These are phyloP conservation scores for Centropristis striata DNA, from an alignment of 2,113 vertebrate species.

Conservation along the genomic window DNA sequence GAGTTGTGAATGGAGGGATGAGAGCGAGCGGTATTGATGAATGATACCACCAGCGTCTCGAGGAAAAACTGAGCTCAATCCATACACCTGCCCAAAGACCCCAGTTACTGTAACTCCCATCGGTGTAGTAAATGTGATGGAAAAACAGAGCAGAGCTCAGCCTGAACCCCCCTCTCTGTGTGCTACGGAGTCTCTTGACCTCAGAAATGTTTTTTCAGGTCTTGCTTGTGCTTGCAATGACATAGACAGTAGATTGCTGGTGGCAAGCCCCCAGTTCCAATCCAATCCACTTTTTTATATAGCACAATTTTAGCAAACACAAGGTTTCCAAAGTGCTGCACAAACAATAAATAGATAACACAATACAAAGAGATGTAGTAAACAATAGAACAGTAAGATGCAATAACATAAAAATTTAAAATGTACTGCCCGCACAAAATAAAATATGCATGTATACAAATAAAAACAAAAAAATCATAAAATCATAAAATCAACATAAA, in stretches of 20 bases:
- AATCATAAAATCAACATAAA: too few relatives aligned
- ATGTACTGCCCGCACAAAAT: too few relatives aligned
- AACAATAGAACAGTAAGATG: too few relatives aligned
- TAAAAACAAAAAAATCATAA: too few relatives aligned
- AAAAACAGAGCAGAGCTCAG: neutral
- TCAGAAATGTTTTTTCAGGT: constrained; percentile 3
- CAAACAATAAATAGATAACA: too few relatives aligned
- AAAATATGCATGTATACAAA: too few relatives aligned
- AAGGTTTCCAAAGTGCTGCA: too few relatives aligned
- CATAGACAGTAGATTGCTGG: neutral
- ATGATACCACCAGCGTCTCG: constrained; percentile 22
- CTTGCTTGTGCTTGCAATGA: constrained; percentile 2
- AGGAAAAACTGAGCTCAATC: constrained; percentile 44
- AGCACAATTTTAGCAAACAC: too few relatives aligned
- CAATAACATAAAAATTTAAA: too few relatives aligned
- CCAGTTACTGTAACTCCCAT: constrained; percentile 26
- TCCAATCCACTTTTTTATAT: too few relatives aligned
- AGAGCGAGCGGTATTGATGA: constrained; percentile 33
- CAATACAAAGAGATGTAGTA: too few relatives aligned
- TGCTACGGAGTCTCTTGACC: neutral
- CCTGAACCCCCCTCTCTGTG: neutral
- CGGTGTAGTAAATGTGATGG: constrained; percentile 39
- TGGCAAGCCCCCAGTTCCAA: too few relatives aligned
- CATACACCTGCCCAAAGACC: constrained; percentile 19
- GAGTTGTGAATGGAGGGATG: constrained; percentile 37